Base-by-base conservation (phyloP, 2,888 invertebrate species). In the Polymixis lichenea region DNA sequence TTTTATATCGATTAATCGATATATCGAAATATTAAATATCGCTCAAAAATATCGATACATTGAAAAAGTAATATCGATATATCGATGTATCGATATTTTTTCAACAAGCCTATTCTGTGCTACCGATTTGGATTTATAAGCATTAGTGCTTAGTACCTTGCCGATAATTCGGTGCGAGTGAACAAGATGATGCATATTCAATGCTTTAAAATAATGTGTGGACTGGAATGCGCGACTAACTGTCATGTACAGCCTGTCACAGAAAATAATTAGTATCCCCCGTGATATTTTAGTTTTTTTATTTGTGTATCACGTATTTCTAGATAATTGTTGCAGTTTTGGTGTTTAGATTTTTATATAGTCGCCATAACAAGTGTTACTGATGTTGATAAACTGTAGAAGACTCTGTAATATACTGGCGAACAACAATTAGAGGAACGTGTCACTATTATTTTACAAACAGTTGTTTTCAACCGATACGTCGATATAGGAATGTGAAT, bases 221-320 rank as follows among this genome's bases (percentile, higher is more conserved):
- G 22, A 53, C 67, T 86, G 82, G 82, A 87, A 80, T 74, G 82
- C 43, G 15, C 71, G 38, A 65, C 61, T 81, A 85, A 79, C 86
- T 88, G 86, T 86, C 85, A 88, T 69, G 66, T 69, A 82, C 78
- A 84, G 87, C 85, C 91, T 91, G 92, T 91, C 89, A 90, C 85
- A 92, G 92, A 88, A 87, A 88, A 80, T 92, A 92, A 89, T 92
- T 93, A 90, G 91, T 93, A 90, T 92, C 93, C 91, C 91, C 91
- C 92, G 92, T 92, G 92, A 92, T 93, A 95, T 94, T 95, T 95
- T 95, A 95, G 92, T 95, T 95, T 95, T 88, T 95, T 95, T 95
- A 95, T 95, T 95, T 95, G 93, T 95, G 93, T 95, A 95, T 94
- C 93, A 91, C 90, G 88, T 92, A 92, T 91, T 92, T 93, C 90